Evolutionary conservation across 2,888 invertebrate species (phyloP).

Genomic region (Chouioia cunea): DNA sequence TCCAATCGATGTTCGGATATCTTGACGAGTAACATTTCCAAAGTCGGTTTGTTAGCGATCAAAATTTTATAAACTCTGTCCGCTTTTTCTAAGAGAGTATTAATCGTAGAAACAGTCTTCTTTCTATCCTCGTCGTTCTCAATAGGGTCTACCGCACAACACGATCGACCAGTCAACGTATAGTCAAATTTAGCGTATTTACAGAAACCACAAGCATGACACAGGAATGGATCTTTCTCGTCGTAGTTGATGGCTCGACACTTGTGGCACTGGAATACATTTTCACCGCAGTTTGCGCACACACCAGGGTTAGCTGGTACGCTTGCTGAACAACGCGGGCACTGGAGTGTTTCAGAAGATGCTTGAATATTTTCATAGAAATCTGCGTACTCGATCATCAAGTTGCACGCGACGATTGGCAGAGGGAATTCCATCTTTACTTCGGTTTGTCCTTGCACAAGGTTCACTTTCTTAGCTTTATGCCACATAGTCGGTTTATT

Average conservation of each 20-base stretch:
- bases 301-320: slow-evolving; percentile 98
- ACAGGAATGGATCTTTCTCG: slow-evolving; percentile 98
- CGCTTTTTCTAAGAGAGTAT: slow-evolving; percentile 91
- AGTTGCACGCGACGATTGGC: slow-evolving; percentile 96
- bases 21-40: slow-evolving; percentile 88
- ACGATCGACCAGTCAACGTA: slow-evolving; percentile 89
- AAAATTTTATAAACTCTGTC: slow-evolving; percentile 94
- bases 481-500: slow-evolving; percentile 98
- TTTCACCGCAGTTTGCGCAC: slow-evolving; percentile 97
- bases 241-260: slow-evolving; percentile 99
- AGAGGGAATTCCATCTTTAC: slow-evolving; percentile 97
- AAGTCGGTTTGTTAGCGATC: slow-evolving; percentile 88
- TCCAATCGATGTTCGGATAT: slow-evolving; percentile 89
- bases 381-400: slow-evolving; percentile 98
- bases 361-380: slow-evolving; percentile 97
- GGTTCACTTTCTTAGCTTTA: slow-evolving; percentile 91
- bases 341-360: slow-evolving; percentile 93
- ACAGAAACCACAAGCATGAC: slow-evolving; percentile 98
- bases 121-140: slow-evolving; percentile 97
- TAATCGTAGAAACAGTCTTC: slow-evolving; percentile 93
- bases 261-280: slow-evolving; percentile 99
- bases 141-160: slow-evolving; percentile 97
- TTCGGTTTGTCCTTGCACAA: slow-evolving; percentile 93
- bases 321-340: slow-evolving; percentile 95
- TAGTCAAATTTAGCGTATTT: slow-evolving; percentile 99